Evolutionary conservation across 2,113 vertebrate species (phyloP), one percentile per base, ranked within the genome.

Genomic region (Phoenicopterus ruber): DNA sequence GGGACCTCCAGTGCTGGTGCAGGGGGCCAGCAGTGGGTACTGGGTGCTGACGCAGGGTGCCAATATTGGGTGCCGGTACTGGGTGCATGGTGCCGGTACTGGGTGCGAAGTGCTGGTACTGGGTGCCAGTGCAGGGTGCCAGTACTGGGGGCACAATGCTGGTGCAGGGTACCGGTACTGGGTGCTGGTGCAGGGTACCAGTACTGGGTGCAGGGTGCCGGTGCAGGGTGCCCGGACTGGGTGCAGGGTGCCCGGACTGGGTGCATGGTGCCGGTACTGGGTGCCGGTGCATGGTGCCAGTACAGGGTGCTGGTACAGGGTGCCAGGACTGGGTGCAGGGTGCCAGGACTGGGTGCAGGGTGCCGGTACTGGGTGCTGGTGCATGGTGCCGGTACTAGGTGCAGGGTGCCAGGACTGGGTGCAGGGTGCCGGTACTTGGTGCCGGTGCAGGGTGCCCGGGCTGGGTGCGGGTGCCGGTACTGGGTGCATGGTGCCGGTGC

Each of bases 251-350:
- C 44, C 8, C 4, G 18, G 22, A 7, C 1, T 7, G 9, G 72
- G 25, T 6, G 36, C 7, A 7, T 4, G 8, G 8, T 47, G 52
- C 44, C 0, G 29, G 25, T 59, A 10, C 22, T 4, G 46, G 17
- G 17, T 15, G 5, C 54, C 5, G n/a, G n/a, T n/a, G n/a, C n/a
- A n/a, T n/a, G n/a, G n/a, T n/a, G n/a, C n/a, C n/a, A n/a, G n/a
- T n/a, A n/a, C n/a, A n/a, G n/a, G n/a, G n/a, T n/a, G n/a, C n/a
- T n/a, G n/a, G n/a, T n/a, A n/a, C n/a, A n/a, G n/a, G n/a, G n/a
- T n/a, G n/a, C n/a, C n/a, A n/a, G n/a, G n/a, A n/a, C n/a, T n/a
- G n/a, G n/a, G 6, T 21, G 1, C 16, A 3, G 20, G 22, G 16
- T 22, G 49, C 31, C 5, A 1, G 15, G 19, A 4, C 5, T 26